Percentiles rank a stretch among this genome's conserved stretches.
Evolutionary conservation across 1,140 invertebrate genomes (phyloP).

Genomic region (Mesaphorura yosii): DNA sequence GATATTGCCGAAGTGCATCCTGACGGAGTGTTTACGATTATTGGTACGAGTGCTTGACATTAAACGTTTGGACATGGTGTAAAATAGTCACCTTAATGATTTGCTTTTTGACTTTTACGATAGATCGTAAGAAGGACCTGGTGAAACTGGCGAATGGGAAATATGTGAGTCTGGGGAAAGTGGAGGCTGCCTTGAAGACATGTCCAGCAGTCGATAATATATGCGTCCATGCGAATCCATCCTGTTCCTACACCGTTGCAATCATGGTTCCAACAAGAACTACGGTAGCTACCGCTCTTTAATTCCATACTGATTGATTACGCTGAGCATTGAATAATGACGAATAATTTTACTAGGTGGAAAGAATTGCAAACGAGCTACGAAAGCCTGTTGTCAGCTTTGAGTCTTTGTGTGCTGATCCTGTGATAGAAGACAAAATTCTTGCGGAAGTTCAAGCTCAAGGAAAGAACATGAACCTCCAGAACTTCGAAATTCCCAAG

Average conservation of each 20-base stretch:
- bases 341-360: too few species aligned
- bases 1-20: constrained; percentile 88
- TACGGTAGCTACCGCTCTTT: too few species aligned
- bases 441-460: constrained; percentile 61
- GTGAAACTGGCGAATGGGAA: constrained; percentile 95
- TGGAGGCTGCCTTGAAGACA: constrained; percentile 81
- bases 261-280: constrained; percentile 61
- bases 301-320: too few species aligned
- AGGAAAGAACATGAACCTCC: constrained; percentile 40
- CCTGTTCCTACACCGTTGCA: constrained; percentile 74
- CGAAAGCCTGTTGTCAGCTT: constrained; percentile 48
- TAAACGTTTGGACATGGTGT: constrained; percentile 2
- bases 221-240: constrained; percentile 80
- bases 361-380: constrained; percentile 52
- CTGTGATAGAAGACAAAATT: constrained; percentile 60
- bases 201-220: constrained; percentile 87
- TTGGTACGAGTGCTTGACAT: constrained; percentile 54
- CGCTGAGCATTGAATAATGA: too few species aligned
- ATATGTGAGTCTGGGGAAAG: constrained; percentile 87
- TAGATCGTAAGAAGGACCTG: constrained; percentile 94
- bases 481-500: constrained; percentile 26
- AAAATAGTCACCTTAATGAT: constrained; percentile 16
- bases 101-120: constrained; percentile 26
- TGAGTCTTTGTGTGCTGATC: constrained; percentile 60
- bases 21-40: constrained; percentile 90